A percentile compares a stretch with the other conserved stretches of the same genome.
Conservation (phyloP, 2,113 vertebrate genomes). For the Theropithecus gelada region DNA sequence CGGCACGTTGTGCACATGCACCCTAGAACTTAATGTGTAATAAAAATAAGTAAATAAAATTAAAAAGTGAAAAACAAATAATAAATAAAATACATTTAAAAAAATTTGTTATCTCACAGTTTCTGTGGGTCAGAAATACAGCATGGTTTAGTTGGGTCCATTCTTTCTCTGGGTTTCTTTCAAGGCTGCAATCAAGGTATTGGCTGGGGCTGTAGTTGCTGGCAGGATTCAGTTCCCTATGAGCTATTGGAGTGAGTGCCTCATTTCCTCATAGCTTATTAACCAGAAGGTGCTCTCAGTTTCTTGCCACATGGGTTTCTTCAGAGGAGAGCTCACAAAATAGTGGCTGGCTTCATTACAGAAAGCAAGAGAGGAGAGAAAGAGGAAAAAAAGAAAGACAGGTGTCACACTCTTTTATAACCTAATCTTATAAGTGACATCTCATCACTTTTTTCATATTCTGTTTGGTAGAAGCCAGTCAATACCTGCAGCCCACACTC, state of each 20-base stretch:
- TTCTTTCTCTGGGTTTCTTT: not conserved
- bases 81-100: too few species aligned
- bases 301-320: not conserved
- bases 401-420: not conserved
- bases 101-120: not conserved
- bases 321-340: not conserved
- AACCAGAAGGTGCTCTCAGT: not conserved
- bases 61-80: too few species aligned
- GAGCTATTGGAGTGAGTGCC: not conserved
- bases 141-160: not conserved
- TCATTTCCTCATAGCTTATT: not conserved
- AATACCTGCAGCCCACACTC: not conserved
- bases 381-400: too few species aligned
- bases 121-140: not conserved
- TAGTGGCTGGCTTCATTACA: not conserved
- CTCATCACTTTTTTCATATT: not conserved
- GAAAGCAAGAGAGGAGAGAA: not conserved
- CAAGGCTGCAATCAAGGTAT: not conserved
- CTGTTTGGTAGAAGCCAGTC: not conserved
- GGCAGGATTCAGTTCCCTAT: not conserved
- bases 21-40: too few species aligned
- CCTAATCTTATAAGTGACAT: not conserved
- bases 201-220: not conserved
- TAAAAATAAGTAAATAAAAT: too few species aligned
- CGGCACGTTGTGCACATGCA: too few species aligned